Conservation (phyloP, 1,140 invertebrate genomes). For the Eubasilissa regina region DNA sequence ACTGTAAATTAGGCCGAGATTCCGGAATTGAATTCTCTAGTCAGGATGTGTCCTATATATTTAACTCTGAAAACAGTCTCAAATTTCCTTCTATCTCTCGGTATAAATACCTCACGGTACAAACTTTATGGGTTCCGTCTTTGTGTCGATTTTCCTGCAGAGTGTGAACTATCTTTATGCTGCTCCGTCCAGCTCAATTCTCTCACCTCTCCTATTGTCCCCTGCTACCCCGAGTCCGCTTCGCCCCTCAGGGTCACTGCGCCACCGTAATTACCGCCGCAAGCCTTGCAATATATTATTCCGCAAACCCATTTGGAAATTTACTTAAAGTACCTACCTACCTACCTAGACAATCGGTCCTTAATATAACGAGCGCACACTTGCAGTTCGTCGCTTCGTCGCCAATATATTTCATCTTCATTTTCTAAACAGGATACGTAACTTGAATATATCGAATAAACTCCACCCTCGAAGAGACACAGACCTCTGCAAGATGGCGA, state of each 20-base stretch:
- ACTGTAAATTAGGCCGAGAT: no score
- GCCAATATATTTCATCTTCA: not conserved
- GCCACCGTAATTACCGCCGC: conserved; percentile 11
- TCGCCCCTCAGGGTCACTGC: not conserved
- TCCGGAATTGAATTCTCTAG: no score
- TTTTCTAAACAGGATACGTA: not conserved
- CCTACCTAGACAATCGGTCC: conserved; percentile 18
- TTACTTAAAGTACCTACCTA: conserved; percentile 8
- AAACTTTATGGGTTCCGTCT: no score
- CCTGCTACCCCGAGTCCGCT: not conserved
- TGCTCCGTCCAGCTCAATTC: not conserved
- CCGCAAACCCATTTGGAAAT: conserved; percentile 15
- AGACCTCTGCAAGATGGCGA: no score
- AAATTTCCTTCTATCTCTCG: no score
- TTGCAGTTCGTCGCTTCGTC: no score
- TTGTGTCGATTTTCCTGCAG: not conserved
- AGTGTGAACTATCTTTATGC: not conserved
- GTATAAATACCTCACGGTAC: no score
- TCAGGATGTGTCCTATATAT: no score
- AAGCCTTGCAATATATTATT: conserved; percentile 33
- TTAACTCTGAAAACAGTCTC: no score
- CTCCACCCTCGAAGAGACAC: no score
- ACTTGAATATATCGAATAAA: no score
- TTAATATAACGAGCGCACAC: conserved; percentile 18
- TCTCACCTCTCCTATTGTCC: not conserved